These are phyloP conservation scores for Electrona antarctica DNA, from an alignment of 2,113 vertebrate species.

Conservation along the genomic window DNA sequence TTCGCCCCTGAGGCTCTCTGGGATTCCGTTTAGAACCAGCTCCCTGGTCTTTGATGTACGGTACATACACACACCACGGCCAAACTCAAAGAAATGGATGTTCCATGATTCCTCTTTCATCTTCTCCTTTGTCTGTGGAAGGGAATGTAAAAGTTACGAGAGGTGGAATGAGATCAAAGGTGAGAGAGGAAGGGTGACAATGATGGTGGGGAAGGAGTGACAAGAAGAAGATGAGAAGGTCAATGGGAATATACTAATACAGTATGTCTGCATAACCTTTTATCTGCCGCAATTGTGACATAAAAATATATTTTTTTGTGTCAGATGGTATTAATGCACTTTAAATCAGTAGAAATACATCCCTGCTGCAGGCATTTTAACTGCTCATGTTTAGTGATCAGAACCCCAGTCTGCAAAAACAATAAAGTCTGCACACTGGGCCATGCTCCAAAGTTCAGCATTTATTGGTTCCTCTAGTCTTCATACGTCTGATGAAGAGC, in stretches of 20 bases:
- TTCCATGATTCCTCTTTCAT: slow-evolving; percentile 98
- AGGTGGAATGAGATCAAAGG: neutral
- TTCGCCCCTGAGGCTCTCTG: slow-evolving; percentile 90
- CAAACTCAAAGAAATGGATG: slow-evolving; percentile 97
- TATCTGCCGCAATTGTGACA: too few species aligned
- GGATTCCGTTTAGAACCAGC: slow-evolving; percentile 92
- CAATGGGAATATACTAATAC: neutral
- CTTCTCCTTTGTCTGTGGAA: slow-evolving; percentile 89
- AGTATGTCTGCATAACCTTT: too few species aligned
- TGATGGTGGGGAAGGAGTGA: neutral
- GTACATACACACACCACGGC: slow-evolving; percentile 97
- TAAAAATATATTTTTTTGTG: too few species aligned
- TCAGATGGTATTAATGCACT: too few species aligned
- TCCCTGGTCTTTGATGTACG: slow-evolving; percentile 90
- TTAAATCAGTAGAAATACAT: too few species aligned
- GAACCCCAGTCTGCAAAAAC: too few species aligned
- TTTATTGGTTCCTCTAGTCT: too few species aligned
- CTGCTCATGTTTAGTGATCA: too few species aligned
- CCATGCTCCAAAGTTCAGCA: too few species aligned
- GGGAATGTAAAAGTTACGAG: slow-evolving; percentile 9
- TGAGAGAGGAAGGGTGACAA: neutral
- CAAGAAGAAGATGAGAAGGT: neutral
- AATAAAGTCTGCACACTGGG: too few species aligned
- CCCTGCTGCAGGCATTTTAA: too few species aligned
- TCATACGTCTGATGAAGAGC: too few species aligned